A percentile compares a stretch with the other conserved stretches of the same genome.
Evolutionary conservation across 2,797 vertebrate genomes (phyloP).

Genomic region (Podarcis siculus): DNA sequence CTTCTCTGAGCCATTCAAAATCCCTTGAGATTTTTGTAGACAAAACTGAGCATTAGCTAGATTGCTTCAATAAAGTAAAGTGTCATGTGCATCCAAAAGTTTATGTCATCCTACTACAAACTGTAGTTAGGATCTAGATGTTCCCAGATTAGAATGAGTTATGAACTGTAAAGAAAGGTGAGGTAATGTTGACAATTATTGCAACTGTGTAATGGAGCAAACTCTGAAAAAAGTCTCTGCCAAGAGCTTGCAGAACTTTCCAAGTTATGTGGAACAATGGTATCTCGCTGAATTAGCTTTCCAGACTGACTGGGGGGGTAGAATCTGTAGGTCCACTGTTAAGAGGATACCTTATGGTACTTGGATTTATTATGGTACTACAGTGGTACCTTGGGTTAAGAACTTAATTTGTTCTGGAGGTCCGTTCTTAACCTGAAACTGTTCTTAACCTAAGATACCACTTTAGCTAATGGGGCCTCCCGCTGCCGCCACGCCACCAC

Average conservation of each 20-base stretch:
- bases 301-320: too few relatives aligned
- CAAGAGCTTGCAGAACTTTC: not conserved
- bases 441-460: too few relatives aligned
- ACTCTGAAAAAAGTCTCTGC: not conserved
- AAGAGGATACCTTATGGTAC: not conserved
- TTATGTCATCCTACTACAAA: constrained; percentile 40
- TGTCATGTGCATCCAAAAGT: constrained; percentile 47
- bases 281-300: not conserved
- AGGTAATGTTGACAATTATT: constrained; percentile 41
- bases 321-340: not conserved
- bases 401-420: too few relatives aligned
- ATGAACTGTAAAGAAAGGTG: not conserved
- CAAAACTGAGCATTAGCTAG: constrained; percentile 55
- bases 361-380: too few relatives aligned
- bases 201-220: not conserved
- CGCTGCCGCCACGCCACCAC: too few relatives aligned
- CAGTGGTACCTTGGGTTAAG: too few relatives aligned
- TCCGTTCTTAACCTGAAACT: too few relatives aligned
- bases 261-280: not conserved
- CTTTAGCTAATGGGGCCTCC: too few relatives aligned
- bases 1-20: not conserved
- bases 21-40: constrained; percentile 44
- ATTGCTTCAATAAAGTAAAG: constrained; percentile 46
- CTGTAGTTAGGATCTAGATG: constrained; percentile 33
- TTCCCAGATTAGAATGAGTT: constrained; percentile 47